These are phyloP conservation scores for Teleiodes luculella DNA, from an alignment of 2,888 invertebrate genomes.

Conservation along the genomic window DNA sequence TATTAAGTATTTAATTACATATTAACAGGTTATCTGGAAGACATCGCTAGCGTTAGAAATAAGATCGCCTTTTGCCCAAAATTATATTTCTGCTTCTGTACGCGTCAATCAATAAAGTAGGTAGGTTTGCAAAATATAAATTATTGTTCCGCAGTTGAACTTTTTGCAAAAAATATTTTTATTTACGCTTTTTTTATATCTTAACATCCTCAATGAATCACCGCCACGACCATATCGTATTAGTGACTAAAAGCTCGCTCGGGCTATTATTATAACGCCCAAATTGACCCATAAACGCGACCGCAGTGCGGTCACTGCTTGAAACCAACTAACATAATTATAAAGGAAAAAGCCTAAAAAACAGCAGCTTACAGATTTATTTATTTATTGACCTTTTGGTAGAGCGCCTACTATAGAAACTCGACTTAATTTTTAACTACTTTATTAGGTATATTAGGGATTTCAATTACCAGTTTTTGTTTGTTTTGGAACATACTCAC, in stretches of 20 bases:
- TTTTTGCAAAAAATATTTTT: not conserved
- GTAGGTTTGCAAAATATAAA: too few species aligned
- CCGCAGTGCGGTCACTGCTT: conserved; percentile 63
- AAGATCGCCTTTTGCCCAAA: too few species aligned
- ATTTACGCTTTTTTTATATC: not conserved
- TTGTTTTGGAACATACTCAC: too few species aligned
- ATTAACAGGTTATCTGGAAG: too few species aligned
- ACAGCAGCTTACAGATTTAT: conserved; percentile 64
- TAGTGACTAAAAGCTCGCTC: conserved; percentile 28
- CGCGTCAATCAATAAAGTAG: too few species aligned
- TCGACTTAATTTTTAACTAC: conserved; percentile 31
- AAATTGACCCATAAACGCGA: conserved; percentile 65
- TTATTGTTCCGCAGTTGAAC: too few species aligned
- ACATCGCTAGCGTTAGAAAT: too few species aligned
- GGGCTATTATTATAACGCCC: conserved; percentile 68
- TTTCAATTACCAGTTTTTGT: too few species aligned
- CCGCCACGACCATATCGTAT: conserved; percentile 28
- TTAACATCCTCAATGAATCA: conserved; percentile 24
- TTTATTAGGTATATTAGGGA: too few species aligned
- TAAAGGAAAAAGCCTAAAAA: conserved; percentile 58
- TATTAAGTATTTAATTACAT: too few species aligned
- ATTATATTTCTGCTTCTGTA: too few species aligned
- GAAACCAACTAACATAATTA: conserved; percentile 69
- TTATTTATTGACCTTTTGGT: conserved; percentile 66
- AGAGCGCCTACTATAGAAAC: conserved; percentile 35